Evolutionary conservation across 2,113 vertebrate genomes (phyloP).

Genomic region (Mormoops blainvillei): DNA sequence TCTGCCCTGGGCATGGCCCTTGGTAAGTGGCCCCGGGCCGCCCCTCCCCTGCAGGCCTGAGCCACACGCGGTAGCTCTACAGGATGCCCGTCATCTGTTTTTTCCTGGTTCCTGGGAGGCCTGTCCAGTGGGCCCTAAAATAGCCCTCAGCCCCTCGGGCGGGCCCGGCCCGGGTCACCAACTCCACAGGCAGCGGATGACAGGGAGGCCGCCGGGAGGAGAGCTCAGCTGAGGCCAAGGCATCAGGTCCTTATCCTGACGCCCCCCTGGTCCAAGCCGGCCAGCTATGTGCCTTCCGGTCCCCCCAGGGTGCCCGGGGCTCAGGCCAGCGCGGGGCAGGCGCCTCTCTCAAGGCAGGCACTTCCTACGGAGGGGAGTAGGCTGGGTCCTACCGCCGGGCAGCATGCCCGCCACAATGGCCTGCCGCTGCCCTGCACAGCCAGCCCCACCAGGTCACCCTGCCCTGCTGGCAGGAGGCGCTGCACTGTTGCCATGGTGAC

Average conservation of each 20-base stretch:
- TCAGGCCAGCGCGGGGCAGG: background rate
- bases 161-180: background rate
- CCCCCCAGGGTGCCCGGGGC: rapidly evolving
- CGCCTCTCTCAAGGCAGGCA: background rate
- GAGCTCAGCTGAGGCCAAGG: background rate
- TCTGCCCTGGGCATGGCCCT: background rate
- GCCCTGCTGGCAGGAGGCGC: background rate
- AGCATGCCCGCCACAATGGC: too few species aligned
- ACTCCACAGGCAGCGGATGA: background rate
- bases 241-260: background rate
- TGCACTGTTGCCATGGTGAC: background rate
- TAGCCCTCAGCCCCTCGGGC: background rate
- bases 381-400: background rate
- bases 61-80: too few species aligned
- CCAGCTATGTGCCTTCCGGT: background rate
- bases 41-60: background rate
- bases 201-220: background rate
- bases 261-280: background rate
- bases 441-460: background rate
- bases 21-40: background rate
- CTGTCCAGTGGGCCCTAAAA: background rate
- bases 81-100: background rate
- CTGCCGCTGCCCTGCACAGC: background rate
- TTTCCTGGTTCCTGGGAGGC: conserved; percentile 32
- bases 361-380: background rate